phyloP scores from a whole-genome alignment of 2,797 vertebrate species.

The Hemibagrus guttatus region DNA sequence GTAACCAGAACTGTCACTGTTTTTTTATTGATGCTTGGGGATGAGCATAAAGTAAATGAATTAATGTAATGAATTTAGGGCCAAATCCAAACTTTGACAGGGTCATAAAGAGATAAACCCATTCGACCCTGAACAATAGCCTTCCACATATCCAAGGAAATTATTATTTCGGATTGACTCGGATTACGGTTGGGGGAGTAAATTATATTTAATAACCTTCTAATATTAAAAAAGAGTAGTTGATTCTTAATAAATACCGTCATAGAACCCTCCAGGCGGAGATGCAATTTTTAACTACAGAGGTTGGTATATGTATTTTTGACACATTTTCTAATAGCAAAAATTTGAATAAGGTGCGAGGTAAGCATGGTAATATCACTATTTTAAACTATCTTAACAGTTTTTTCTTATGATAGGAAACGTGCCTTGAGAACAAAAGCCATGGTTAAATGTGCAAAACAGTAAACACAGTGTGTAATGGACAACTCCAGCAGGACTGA shows the following conservation, averaged over 20 bases:
- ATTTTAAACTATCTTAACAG: neutral
- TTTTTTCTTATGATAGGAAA: conserved; percentile 73
- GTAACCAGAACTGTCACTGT: neutral
- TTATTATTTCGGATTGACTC: neutral
- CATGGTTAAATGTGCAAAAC: conserved; percentile 53
- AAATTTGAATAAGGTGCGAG: neutral
- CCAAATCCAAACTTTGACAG: too few relatives aligned
- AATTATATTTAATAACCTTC: too few relatives aligned
- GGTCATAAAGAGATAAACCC: too few relatives aligned
- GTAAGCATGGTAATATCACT: neutral
- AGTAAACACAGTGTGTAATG: conserved; percentile 59
- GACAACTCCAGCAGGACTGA: conserved; percentile 83
- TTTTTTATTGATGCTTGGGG: neutral
- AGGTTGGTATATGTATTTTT: conserved; percentile 47
- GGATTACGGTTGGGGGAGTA: neutral
- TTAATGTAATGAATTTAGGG: too few relatives aligned
- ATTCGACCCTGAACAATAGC: too few relatives aligned
- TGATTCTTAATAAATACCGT: too few relatives aligned
- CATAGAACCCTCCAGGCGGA: conserved; percentile 7
- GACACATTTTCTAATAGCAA: neutral
- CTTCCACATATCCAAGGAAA: neutral
- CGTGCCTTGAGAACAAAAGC: conserved; percentile 77
- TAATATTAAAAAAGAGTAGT: too few relatives aligned
- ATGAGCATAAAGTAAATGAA: too few relatives aligned
- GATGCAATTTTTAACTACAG: conserved; percentile 57